Evolutionary conservation across 2,888 invertebrate genomes (phyloP), one percentile per base, ranked within the genome.

Genomic region (Rugalucina vietnamica): DNA sequence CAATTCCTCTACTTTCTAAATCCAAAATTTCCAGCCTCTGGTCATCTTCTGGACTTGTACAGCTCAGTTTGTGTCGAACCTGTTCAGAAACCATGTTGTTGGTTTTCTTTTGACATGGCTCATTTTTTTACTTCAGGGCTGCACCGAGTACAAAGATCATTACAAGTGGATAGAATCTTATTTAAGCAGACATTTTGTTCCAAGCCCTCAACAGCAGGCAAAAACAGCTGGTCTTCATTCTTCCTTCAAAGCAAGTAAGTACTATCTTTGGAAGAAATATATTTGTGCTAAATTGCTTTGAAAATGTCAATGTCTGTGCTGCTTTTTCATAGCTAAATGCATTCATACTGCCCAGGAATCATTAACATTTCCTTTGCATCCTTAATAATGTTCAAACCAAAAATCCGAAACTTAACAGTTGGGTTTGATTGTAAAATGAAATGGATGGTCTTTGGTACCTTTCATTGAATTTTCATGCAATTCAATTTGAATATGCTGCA

Each of bases 121-220:
- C n/a, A n/a, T n/a, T 75, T 60, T 72, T 69, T 83, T 65, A 39
- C 81, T 83, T 65, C 89, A 93, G 92, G 92, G 93, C 49, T 75
- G 79, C 54, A 92, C 93, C 32, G 93, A 93, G 79, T 93, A 93
- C 85, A 88, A 91, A 76, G 82, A 78, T 37, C 82, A 91, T 69
- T 93, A 82, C 83, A 89, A 89, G 78, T 92, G 92, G 92, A 39
- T 90, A 49, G 90, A 91, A 27, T 93, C 92, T 32, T 90, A 86
- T 74, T 89, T 86, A 69, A 91, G 91, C 76, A 87, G 85, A 79
- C 82, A 76, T 50, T 93, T 91, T 84, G 71, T 75, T 12, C 92
- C 92, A 43, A 75, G 88, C 60, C 74, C 72, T 36, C 91, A 93
- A 82, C 93, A 93, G 76, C 75, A 82, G 29, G 90, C 90, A 18